Percentiles rank a stretch among this genome's conserved stretches.
These are phyloP conservation scores for Drosophila melanica DNA, from an alignment of 1,140 invertebrate genomes.

Conservation along the genomic window DNA sequence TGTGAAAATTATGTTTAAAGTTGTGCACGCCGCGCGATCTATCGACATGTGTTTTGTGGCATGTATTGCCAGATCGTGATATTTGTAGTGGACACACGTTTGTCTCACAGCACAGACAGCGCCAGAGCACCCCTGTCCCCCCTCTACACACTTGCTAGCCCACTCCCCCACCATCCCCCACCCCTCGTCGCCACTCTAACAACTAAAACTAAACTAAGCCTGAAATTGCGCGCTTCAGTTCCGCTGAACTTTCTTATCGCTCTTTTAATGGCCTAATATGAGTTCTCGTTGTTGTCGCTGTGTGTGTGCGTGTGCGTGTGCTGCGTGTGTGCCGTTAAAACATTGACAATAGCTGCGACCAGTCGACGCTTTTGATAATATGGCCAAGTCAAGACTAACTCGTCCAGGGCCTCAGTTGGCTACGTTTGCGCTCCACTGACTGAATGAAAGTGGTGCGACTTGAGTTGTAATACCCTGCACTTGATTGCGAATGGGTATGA, in stretches of 20 bases:
- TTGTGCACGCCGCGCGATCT: constrained; percentile 53
- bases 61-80: constrained; percentile 74
- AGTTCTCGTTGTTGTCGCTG: constrained; percentile 45
- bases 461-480: constrained; percentile 2
- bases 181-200: background rate
- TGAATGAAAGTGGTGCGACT: constrained; percentile 57
- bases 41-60: constrained; percentile 64
- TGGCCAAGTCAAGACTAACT: constrained; percentile 40
- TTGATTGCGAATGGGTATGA: no score
- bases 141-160: background rate
- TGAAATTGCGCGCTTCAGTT: constrained; percentile 81
- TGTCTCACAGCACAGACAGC: constrained; percentile 24
- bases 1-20: constrained; percentile 67
- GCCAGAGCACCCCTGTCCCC: no score
- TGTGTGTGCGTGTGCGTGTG: constrained; percentile 11
- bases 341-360: constrained; percentile 62
- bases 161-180: background rate
- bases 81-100: constrained; percentile 78
- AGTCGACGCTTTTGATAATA: constrained; percentile 61
- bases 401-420: constrained; percentile 28
- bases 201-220: constrained; percentile 68
- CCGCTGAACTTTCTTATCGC: constrained; percentile 82
- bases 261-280: constrained; percentile 80
- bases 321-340: constrained; percentile 29
- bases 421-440: constrained; percentile 72